Base-by-base conservation (phyloP, 2,113 vertebrate species). In the Sebastes schlegelii region DNA sequence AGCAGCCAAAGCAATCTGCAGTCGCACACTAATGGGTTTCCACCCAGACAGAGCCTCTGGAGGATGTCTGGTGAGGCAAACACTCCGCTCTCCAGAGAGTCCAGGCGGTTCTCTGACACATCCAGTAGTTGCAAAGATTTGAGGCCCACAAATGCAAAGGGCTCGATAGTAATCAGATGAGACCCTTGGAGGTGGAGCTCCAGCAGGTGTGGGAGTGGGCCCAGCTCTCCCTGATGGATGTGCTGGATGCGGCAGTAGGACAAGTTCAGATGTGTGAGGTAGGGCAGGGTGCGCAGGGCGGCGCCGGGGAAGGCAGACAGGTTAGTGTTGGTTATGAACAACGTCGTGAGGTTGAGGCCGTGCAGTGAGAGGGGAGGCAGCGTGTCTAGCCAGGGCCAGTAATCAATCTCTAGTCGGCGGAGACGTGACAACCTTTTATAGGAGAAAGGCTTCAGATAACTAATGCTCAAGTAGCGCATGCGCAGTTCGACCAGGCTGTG, bases 1-100 rank as follows among this genome's bases (percentile, higher is more conserved):
- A 99, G 97, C 52, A 99, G 95, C 98, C 98, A 99, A 58, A 99
- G 95, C 74, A 99, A 94, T 63, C 98, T 96, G 79, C 98, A 99
- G 94, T 99, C 98, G 0, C 98, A 99, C 79, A 98, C 97, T 79
- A 99, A 93, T 0, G 98, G 98, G 88, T 99, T 99, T 82, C 96
- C 95, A 85, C 98, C 97, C 19, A 99, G 95, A 89, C 97, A 96
- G 51, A 99, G 97, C 0, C 95, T 97, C 93, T 97, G 97, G 87
- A 99, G 94, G 89, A 95, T 96, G 83, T 97, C 96, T 55, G 97
- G 96, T 0, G 97, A 97, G 62, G 97, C 96, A 85, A 99, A 98
- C 69, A 96, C 96, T 0, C 95, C 96, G 81, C 96, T 96, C 93
- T 99, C 97, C 86, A 99, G 94, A 0, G 98, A 99, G 92, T 95